Conservation (phyloP, 2,888 invertebrate genomes). For the Tipula vernalis region DNA sequence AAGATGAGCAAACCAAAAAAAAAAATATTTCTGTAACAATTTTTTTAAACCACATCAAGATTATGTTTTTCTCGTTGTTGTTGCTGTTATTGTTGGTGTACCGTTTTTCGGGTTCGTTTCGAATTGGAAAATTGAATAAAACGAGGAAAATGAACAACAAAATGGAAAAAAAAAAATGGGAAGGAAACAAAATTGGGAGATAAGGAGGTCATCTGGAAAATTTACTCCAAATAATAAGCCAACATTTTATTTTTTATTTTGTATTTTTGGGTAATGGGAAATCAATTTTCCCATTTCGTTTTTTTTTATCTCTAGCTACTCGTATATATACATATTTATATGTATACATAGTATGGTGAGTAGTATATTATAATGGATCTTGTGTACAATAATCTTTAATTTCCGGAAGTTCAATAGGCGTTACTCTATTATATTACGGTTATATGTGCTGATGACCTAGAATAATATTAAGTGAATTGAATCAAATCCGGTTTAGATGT, state of each 20-base stretch:
- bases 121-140: neutral
- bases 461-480: neutral
- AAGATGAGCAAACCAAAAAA: neutral
- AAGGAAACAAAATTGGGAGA: neutral
- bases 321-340: no score
- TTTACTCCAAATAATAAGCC: neutral
- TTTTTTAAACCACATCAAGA: neutral
- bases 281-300: neutral
- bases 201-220: conserved; percentile 4
- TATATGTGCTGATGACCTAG: neutral
- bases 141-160: neutral
- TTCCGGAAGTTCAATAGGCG: neutral
- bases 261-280: neutral
- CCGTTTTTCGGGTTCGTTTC: neutral
- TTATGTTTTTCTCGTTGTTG: neutral
- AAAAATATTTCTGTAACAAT: neutral
- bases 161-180: neutral
- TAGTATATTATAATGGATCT: neutral
- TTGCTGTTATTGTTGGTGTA: neutral
- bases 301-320: neutral
- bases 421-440: neutral
- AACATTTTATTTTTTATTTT: neutral
- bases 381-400: neutral
- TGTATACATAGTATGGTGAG: neutral
- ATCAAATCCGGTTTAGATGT: neutral